A percentile compares a stretch with the other conserved stretches of the same genome.
Evolutionary conservation across 2,113 vertebrate genomes (phyloP).

Genomic region (Mandrillus leucophaeus): DNA sequence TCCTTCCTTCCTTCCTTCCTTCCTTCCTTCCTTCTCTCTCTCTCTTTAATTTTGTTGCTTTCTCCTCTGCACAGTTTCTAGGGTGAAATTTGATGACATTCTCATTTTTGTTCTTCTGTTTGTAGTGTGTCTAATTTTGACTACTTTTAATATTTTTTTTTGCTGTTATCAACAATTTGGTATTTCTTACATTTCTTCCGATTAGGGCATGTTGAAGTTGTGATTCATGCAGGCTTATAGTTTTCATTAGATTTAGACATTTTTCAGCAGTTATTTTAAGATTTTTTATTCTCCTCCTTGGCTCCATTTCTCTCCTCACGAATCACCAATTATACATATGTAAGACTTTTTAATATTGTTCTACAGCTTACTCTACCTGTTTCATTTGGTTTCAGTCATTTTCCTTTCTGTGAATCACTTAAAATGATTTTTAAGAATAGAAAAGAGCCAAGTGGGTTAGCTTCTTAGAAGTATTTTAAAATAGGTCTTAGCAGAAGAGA

Average conservation of each 20-base stretch:
- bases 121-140: background rate
- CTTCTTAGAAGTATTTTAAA: background rate
- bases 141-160: background rate
- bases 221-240: background rate
- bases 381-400: background rate
- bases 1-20: too few species aligned
- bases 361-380: background rate
- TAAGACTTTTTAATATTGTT: background rate
- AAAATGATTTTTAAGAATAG: background rate
- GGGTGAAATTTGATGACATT: background rate
- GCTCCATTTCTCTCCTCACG: fast-evolving
- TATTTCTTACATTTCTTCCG: background rate
- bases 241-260: background rate
- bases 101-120: background rate
- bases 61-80: background rate
- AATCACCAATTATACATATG: background rate
- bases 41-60: background rate
- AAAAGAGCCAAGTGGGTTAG: background rate
- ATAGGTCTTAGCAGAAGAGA: background rate
- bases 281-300: background rate
- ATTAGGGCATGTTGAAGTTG: background rate
- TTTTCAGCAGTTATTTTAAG: background rate
- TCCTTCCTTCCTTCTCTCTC: too few species aligned
- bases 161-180: background rate
- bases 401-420: background rate